These are phyloP conservation scores for Chymomyza costata DNA, from an alignment of 1,140 invertebrate genomes.

Conservation along the genomic window DNA sequence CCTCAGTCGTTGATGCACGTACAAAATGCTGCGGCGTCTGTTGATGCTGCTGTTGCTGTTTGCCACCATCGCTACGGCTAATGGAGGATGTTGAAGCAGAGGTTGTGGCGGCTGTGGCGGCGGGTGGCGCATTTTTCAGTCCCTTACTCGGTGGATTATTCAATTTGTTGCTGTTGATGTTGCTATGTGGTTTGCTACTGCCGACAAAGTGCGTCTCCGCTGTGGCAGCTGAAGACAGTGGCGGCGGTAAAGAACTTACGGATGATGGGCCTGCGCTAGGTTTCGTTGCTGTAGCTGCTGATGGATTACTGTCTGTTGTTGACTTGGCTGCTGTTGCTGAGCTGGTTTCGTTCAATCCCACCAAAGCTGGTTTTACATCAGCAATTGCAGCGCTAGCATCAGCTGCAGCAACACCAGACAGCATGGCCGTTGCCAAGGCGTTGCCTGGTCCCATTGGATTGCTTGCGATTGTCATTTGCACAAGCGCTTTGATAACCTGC, in stretches of 20 bases:
- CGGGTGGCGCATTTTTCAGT: conserved; percentile 52
- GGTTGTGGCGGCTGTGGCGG: conserved; percentile 57
- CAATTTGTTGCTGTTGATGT: conserved; percentile 38
- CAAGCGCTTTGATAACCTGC: conserved; percentile 88
- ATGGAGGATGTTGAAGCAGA: conserved; percentile 17
- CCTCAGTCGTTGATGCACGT: conserved; percentile 6
- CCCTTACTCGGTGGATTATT: conserved; percentile 65
- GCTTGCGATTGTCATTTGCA: conserved; percentile 75
- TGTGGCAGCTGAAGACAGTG: conserved; percentile 2
- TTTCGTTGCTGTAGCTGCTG: background rate
- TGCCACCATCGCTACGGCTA: no score
- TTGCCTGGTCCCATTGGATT: conserved; percentile 8
- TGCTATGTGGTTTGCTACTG: conserved; percentile 12
- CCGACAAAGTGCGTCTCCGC: conserved; percentile 6
- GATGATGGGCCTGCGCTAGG: no score
- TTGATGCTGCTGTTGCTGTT: no score
- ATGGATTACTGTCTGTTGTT: background rate
- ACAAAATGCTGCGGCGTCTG: conserved; percentile 32
- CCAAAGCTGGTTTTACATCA: conserved; percentile 52
- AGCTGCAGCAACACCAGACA: conserved; percentile 12
- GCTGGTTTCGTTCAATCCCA: background rate
- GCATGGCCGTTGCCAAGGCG: conserved; percentile 45
- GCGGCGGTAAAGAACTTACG: background rate
- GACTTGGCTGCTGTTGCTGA: background rate
- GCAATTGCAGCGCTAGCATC: conserved; percentile 3